Conservation (phyloP, 2,888 invertebrate genomes). For the Spodoptera picta region DNA sequence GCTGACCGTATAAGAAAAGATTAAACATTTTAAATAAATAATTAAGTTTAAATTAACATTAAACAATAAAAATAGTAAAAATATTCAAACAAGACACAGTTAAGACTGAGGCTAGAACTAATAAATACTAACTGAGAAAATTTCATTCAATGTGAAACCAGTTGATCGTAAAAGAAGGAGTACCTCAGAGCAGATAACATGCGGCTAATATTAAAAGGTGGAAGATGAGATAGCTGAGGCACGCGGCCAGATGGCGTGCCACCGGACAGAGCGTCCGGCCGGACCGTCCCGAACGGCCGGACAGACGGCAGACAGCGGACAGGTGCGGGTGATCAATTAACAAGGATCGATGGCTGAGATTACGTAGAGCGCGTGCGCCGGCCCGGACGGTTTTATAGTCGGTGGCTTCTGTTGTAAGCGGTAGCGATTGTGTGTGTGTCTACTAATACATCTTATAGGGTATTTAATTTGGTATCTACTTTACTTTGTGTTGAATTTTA, state of each 20-base stretch:
- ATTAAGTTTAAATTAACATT: not conserved
- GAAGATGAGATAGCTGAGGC: conserved; percentile 61
- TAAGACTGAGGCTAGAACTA: conserved; percentile 1
- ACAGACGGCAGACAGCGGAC: conserved; percentile 59
- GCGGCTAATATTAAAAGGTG: conserved; percentile 58
- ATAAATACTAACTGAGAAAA: conserved; percentile 27
- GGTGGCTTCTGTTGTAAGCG: conserved; percentile 8
- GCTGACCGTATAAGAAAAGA: too few species aligned
- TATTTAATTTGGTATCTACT: not conserved
- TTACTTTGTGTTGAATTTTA: too few species aligned
- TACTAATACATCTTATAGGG: not conserved
- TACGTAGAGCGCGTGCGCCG: conserved; percentile 73
- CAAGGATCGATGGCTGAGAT: conserved; percentile 79
- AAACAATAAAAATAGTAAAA: conserved; percentile 13
- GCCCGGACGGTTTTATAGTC: conserved; percentile 35
- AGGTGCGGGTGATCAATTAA: conserved; percentile 84
- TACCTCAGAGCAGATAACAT: conserved; percentile 36
- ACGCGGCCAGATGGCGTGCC: conserved; percentile 61
- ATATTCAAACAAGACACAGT: too few species aligned
- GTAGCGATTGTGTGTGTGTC: conserved; percentile 13
- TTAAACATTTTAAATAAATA: too few species aligned
- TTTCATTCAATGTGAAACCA: conserved; percentile 46
- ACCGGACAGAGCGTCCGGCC: conserved; percentile 46
- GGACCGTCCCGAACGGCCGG: conserved; percentile 23
- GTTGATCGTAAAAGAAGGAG: conserved; percentile 42